Evolutionary conservation across 2,113 vertebrate genomes (phyloP), one percentile per base, ranked within the genome.

Genomic region (Lontra canadensis): DNA sequence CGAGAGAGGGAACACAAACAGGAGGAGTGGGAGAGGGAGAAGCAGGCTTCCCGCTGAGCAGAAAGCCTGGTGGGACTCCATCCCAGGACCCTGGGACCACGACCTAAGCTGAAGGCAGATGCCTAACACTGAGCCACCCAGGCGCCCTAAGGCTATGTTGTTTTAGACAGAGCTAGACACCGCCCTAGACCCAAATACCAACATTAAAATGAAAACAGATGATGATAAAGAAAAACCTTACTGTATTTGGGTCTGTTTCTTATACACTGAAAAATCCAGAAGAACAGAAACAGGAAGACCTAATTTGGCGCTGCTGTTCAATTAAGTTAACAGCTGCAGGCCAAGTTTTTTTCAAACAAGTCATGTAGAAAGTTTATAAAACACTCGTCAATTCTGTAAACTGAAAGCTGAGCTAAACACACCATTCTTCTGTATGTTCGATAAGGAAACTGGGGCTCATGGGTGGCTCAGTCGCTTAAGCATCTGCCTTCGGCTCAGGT

Each of bases 151-250:
- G 25, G 47, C 61, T 74, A 90, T 5, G 29, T 1, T 42, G 29
- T 85, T 93, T 95, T 67, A 93, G n/a, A 95, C 61, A 96, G 4
- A 94, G 57, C 52, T 90, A 6, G 12, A 91, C 1, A 82, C 34
- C 63, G 25, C 42, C 57, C 18, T 44, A 94, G 49, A 92, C 13
- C 14, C 83, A 96, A 90, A 96, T 31, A 39, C n/a, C 85, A 90
- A 97, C 5, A 94, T 49, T 67, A 91, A 71, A 67, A 88, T 96
- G 71, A 90, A 90, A 94, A 67, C 25, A 88, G 49, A 96, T 67
- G 57, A 94, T 47, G 42, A 79, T 18, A n/a, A 88, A 91, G 20
- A 52, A 85, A 92, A 81, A 82, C 1, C 9, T 81, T 84, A 67
- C 1, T 88, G 36, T 42, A 82, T 79, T 76, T 26, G 20, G 7